phyloP scores from a whole-genome alignment of 1,140 invertebrate genomes.

The Drosophila obscura region DNA sequence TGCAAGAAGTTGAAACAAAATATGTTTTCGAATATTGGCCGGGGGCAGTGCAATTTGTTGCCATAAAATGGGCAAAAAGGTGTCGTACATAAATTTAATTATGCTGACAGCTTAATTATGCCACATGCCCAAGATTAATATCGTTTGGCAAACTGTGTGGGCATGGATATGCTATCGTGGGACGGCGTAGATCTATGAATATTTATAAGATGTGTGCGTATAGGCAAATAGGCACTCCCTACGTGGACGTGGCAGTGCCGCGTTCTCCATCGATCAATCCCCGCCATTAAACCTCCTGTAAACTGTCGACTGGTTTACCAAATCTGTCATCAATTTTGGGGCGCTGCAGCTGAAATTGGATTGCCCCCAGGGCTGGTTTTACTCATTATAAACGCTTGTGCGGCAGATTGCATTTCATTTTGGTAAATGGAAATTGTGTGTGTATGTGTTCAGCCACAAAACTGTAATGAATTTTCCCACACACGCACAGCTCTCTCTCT shows the following conservation, averaged over 20 bases:
- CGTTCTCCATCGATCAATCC: slow-evolving; percentile 47
- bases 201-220: slow-evolving; percentile 58
- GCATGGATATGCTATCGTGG: slow-evolving; percentile 39
- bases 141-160: slow-evolving; percentile 34
- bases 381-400: slow-evolving; percentile 15
- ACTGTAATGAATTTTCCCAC: slow-evolving; percentile 11
- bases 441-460: neutral
- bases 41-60: slow-evolving; percentile 26
- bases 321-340: slow-evolving; percentile 24
- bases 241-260: slow-evolving; percentile 9
- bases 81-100: slow-evolving; percentile 70
- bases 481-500: neutral
- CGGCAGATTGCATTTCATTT: slow-evolving; percentile 23
- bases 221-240: slow-evolving; percentile 45
- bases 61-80: slow-evolving; percentile 33
- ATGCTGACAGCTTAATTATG: slow-evolving; percentile 77
- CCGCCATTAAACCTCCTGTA: slow-evolving; percentile 31
- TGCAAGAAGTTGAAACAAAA: slow-evolving; percentile 24
- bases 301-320: slow-evolving; percentile 46
- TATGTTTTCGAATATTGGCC: neutral
- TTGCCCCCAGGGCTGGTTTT: slow-evolving; percentile 15
- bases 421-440: slow-evolving; percentile 24
- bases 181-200: slow-evolving; percentile 67
- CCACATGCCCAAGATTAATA: slow-evolving; percentile 59
- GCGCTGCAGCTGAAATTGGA: slow-evolving; percentile 22